These are phyloP conservation scores for Spisula subtruncata DNA, from an alignment of 2,888 invertebrate species.

Conservation along the genomic window DNA sequence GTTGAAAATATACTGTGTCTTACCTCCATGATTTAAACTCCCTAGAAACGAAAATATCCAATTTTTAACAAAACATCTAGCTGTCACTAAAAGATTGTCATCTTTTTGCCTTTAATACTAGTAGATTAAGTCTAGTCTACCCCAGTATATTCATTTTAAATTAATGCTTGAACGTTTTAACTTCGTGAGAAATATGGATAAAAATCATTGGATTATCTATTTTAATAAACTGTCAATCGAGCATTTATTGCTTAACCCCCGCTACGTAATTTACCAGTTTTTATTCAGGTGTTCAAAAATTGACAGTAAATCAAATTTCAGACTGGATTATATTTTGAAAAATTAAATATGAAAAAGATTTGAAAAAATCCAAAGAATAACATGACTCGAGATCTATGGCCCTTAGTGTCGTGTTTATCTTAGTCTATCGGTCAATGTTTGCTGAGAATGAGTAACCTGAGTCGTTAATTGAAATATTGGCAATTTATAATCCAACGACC, in stretches of 20 bases:
- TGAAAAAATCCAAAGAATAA: neutral
- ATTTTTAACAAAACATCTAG: neutral
- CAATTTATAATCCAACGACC: neutral
- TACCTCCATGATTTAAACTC: neutral
- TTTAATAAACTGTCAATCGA: neutral
- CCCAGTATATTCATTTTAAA: neutral
- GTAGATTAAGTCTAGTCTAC: neutral
- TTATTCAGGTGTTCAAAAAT: neutral
- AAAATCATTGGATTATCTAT: neutral
- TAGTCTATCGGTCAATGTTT: neutral
- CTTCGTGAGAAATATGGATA: neutral
- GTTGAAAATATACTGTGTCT: neutral
- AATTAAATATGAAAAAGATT: neutral
- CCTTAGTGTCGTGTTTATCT: neutral
- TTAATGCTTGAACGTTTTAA: neutral
- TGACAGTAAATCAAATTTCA: neutral
- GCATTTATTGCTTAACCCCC: neutral
- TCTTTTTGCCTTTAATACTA: neutral
- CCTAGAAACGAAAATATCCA: slow-evolving; percentile 11
- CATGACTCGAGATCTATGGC: neutral
- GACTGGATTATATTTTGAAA: neutral
- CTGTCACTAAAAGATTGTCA: neutral
- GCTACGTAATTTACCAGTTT: neutral
- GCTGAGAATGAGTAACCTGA: neutral
- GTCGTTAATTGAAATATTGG: slow-evolving; percentile 29